These are phyloP conservation scores for Drosophila mimetica DNA, from an alignment of 2,888 invertebrate species.

Conservation along the genomic window DNA sequence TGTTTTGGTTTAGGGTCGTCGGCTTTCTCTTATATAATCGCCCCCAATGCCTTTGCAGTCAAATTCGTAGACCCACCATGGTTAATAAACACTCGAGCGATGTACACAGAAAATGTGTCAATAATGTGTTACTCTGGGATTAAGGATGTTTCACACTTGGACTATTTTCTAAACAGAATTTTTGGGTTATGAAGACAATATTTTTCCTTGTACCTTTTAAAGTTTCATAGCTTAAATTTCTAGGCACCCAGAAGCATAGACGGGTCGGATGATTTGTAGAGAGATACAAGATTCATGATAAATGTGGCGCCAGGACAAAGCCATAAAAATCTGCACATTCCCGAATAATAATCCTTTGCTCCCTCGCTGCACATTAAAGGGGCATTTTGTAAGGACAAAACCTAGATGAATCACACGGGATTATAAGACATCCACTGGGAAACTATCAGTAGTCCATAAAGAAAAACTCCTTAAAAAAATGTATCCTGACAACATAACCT, in stretches of 20 bases:
- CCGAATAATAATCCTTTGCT: background rate
- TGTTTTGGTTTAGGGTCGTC: constrained; percentile 71
- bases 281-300: background rate
- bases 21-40: constrained; percentile 60
- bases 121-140: background rate
- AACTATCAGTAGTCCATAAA: too few relatives aligned
- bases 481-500: too few relatives aligned
- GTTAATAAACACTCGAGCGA: constrained; percentile 18
- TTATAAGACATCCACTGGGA: too few relatives aligned
- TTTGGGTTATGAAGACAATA: too few relatives aligned
- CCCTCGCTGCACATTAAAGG: constrained; percentile 4
- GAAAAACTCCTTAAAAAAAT: too few relatives aligned
- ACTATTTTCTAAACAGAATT: too few relatives aligned
- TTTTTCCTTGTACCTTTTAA: too few relatives aligned
- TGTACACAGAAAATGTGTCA: constrained; percentile 23
- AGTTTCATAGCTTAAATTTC: too few relatives aligned
- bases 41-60: constrained; percentile 18
- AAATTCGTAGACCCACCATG: constrained; percentile 23
- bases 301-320: constrained; percentile 7
- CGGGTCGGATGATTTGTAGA: constrained; percentile 2
- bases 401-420: too few relatives aligned
- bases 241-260: too few relatives aligned
- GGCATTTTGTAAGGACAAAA: too few relatives aligned
- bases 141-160: background rate
- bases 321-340: constrained; percentile 1